A percentile compares a stretch with the other conserved stretches of the same genome.
Evolutionary conservation across 2,113 vertebrate species (phyloP).

Genomic region (Notothenia coriiceps): DNA sequence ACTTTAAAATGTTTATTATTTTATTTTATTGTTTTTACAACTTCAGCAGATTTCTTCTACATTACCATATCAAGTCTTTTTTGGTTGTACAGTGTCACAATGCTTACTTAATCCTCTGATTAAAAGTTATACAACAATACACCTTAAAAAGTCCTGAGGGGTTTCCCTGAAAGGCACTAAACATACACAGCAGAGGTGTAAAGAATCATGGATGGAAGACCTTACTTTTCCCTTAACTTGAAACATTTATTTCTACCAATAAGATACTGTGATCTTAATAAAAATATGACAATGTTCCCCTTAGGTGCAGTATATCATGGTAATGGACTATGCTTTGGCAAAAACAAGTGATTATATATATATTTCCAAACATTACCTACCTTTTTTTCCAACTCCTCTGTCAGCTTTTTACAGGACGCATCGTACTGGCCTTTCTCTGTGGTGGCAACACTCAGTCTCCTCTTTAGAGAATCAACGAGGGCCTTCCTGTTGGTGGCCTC

Average conservation of each 20-base stretch:
- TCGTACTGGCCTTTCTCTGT: slow-evolving; percentile 89
- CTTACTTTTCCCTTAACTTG: background rate
- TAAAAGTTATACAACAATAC: background rate
- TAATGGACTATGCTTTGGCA: background rate
- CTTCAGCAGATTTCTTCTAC: no score
- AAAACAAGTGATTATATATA: no score
- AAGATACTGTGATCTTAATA: background rate
- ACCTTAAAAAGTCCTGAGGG: background rate
- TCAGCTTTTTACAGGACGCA: slow-evolving; percentile 85
- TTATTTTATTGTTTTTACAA: background rate
- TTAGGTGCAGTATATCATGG: background rate
- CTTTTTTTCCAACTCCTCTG: slow-evolving; percentile 90
- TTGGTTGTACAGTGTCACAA: background rate
- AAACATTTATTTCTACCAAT: background rate
- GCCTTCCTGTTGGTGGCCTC: slow-evolving; percentile 90
- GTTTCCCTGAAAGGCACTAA: background rate
- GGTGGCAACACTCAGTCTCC: slow-evolving; percentile 86
- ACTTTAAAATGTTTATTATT: background rate
- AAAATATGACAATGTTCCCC: background rate
- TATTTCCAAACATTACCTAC: slow-evolving; percentile 66
- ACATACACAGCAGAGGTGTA: background rate
- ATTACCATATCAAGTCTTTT: background rate
- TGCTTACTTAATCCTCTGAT: background rate
- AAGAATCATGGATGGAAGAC: background rate
- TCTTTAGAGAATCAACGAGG: slow-evolving; percentile 89